These are phyloP conservation scores for Molothrus aeneus DNA, from an alignment of 2,797 vertebrate species.

Conservation along the genomic window DNA sequence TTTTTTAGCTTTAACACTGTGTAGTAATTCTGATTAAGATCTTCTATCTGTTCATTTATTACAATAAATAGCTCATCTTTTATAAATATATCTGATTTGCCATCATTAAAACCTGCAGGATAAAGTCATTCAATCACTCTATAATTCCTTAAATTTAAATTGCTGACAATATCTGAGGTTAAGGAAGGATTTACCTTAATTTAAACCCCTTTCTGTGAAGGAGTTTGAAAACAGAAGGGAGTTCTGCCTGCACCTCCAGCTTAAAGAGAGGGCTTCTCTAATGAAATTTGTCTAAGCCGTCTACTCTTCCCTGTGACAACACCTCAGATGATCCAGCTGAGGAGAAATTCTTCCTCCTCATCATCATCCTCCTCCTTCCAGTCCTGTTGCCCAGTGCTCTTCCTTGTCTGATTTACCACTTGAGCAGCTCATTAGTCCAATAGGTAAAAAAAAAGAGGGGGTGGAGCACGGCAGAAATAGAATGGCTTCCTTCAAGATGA, in stretches of 20 bases:
- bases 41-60: not conserved
- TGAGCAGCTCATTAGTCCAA: not conserved
- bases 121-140: not conserved
- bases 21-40: not conserved
- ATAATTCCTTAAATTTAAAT: not conserved
- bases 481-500: not conserved
- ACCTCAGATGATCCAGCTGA: not conserved
- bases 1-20: not conserved
- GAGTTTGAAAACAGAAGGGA: not conserved
- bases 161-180: not conserved
- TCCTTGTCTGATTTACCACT: not conserved
- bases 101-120: not conserved
- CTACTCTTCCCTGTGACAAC: not conserved
- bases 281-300: not conserved
- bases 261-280: not conserved
- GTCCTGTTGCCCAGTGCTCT: not conserved
- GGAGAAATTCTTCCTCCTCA: not conserved
- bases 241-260: not conserved
- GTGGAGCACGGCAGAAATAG: not conserved
- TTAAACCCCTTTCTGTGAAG: not conserved
- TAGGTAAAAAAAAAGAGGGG: rapidly evolving
- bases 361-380: not conserved
- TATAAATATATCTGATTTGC: not conserved
- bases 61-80: not conserved
- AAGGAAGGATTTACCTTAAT: not conserved